Base-by-base conservation (phyloP, 2,113 vertebrate genomes). In the Sisor rabdophorus region DNA sequence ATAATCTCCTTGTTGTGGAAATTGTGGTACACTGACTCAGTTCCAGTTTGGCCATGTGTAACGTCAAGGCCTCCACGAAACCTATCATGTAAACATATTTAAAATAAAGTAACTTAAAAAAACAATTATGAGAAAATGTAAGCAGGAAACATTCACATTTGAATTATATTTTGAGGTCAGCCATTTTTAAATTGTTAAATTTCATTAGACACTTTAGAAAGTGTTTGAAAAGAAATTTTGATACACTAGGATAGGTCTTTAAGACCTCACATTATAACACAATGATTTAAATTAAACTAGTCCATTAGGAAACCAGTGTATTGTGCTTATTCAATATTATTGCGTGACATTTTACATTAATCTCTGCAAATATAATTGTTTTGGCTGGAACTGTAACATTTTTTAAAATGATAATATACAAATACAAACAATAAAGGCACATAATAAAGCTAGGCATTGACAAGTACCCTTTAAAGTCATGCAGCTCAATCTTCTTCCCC, bases 1-100 rank as follows among this genome's bases (percentile, higher is more conserved):
- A 98, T 98, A 82, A 98, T 95, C 90, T 98, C 97, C 89, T 96
- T 98, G 90, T 92, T 94, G 26, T 94, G 94, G 86, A 98, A 98
- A 91, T 89, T 94, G 83, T 92, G 94, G 84, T 98, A 98, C 80
- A 95, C 69, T 0, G 97, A 98, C 83, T 98, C 96, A 0, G 88
- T 93, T 83, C 97, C 97, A 0, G 97, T 98, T 89, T 98, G 97
- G 7, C 97, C 96, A 0, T 98, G 97, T 75, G 95, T 90, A 85
- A 98, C 96, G 2, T 98, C 97, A 80, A 98, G 91, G 16, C 96
- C 96, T 9, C 96, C 97, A 22, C 96, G 94, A 82, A 98, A 98
- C 78, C 96, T 98, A 68, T 48, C 67, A 59, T 26, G 81, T 28
- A 73, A 54, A 15, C 32, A 48, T 17, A 26, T 11, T 26, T n/a